phyloP scores from a whole-genome alignment of 2,797 vertebrate species.

The Danio aesculapii region DNA sequence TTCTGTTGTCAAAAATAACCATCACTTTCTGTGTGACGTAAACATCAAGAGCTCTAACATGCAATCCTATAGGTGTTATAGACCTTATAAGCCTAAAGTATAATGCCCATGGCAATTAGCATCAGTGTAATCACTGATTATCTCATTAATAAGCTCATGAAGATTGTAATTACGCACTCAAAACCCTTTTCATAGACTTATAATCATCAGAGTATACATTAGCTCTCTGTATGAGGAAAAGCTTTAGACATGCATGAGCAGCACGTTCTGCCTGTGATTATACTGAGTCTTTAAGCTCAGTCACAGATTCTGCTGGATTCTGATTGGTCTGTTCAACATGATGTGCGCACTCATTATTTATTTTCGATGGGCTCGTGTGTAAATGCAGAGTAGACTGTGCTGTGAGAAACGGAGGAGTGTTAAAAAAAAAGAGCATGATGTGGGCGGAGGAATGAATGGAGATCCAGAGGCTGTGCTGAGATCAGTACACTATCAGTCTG shows the following conservation, averaged over 20 bases:
- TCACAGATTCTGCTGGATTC: background rate
- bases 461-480: too few relatives aligned
- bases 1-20: conserved; percentile 7
- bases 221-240: too few relatives aligned
- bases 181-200: background rate
- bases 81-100: background rate
- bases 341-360: background rate
- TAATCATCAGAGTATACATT: background rate
- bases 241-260: background rate
- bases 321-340: background rate
- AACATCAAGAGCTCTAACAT: background rate
- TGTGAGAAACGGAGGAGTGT: background rate
- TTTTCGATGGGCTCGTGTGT: background rate
- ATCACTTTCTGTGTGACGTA: background rate
- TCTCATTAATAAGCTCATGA: background rate
- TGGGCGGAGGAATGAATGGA: too few relatives aligned
- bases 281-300: background rate
- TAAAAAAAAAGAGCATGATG: background rate
- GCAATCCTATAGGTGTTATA: background rate
- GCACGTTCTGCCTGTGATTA: background rate
- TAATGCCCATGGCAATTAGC: background rate
- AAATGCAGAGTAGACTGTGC: conserved; percentile 4
- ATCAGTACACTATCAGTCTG: too few relatives aligned
- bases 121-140: background rate
- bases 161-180: background rate